A percentile compares a stretch with the other conserved stretches of the same genome.
These are phyloP conservation scores for Conus canariensis DNA, from an alignment of 2,888 invertebrate species.

Conservation along the genomic window DNA sequence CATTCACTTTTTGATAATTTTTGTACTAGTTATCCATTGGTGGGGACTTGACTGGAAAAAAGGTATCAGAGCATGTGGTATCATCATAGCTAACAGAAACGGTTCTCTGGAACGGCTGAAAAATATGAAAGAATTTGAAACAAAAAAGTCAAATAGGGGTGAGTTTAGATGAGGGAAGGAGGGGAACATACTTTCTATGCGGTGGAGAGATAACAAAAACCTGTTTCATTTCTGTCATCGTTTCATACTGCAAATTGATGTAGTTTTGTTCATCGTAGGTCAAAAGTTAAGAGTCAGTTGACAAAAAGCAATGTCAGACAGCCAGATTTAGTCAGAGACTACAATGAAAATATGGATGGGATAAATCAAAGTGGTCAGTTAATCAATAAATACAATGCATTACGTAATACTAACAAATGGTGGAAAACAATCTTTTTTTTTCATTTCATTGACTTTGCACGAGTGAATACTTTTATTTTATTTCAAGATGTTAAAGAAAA, in stretches of 20 bases:
- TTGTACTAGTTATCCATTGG: slow-evolving; percentile 35
- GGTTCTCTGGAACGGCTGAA: slow-evolving; percentile 36
- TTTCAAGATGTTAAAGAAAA: too few relatives aligned
- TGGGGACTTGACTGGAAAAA: slow-evolving; percentile 28
- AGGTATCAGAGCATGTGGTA: slow-evolving; percentile 42
- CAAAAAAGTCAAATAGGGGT: slow-evolving; percentile 23
- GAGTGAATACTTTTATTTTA: too few relatives aligned
- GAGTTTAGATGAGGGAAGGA: slow-evolving; percentile 31
- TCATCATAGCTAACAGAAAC: slow-evolving; percentile 26
- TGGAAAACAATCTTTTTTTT: too few relatives aligned
- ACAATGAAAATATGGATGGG: too few relatives aligned
- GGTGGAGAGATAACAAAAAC: slow-evolving; percentile 30
- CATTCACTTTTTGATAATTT: slow-evolving; percentile 38
- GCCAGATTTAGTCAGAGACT: neutral
- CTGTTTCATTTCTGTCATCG: slow-evolving; percentile 31
- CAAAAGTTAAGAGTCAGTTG: slow-evolving; percentile 18
- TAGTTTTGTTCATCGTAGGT: neutral
- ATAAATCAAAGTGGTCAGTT: too few relatives aligned
- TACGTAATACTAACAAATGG: too few relatives aligned
- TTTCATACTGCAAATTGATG: slow-evolving; percentile 28
- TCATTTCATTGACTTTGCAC: too few relatives aligned
- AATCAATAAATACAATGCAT: too few relatives aligned
- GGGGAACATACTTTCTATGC: slow-evolving; percentile 25
- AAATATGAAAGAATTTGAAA: slow-evolving; percentile 35
- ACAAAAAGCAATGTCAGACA: neutral